Base-by-base conservation (phyloP, 2,888 invertebrate genomes). In the Oscheius sp. region DNA sequence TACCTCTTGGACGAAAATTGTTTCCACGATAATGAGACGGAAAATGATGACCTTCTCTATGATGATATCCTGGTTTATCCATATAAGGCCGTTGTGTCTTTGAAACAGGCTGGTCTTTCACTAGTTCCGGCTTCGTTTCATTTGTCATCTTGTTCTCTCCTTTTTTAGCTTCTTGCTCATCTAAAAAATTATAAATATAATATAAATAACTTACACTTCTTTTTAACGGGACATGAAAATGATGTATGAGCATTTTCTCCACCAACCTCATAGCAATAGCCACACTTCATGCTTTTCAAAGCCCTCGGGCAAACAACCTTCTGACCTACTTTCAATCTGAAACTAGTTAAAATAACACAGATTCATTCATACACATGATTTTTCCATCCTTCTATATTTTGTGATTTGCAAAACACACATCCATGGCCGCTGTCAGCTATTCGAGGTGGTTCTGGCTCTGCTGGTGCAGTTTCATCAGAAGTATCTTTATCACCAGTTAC, bases 161-260 rank as follows among this genome's bases (percentile, higher is more conserved):
- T n/a, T n/a, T n/a, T n/a, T n/a, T 41, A 41, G 41, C 4, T 41
- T 14, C 5, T 6, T 41, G 41, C 12, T 12, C 41, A n/a, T 36
- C 14, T 41, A 41, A 12, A 41, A 41, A 41, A 3, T 6, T 17
- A 6, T 6, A 41, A 17, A 41, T 6, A 41, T 12, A 4, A 47
- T 47, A 22, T 24, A 47, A 2, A 47, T 5, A 6, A 22, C 47
- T 6, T 22, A 47, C 47, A 12, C 3, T 24, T 47, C 24, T 47
- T 47, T 24, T 14, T 14, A 14, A 14, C 14, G 4, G 54, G 54
- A 32, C 57, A 56, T 32, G 20, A 24, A 12, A 24, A 20, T 22
- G n/a, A n/a, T 14, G 57, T 38, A 61, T 61, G 61, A 45, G 61
- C 61, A 14, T 36, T 32, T 17, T 17, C 45, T 5, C 61, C 61